Base-by-base conservation (phyloP, 2,888 invertebrate species). In the Pasiphila rectangulata region DNA sequence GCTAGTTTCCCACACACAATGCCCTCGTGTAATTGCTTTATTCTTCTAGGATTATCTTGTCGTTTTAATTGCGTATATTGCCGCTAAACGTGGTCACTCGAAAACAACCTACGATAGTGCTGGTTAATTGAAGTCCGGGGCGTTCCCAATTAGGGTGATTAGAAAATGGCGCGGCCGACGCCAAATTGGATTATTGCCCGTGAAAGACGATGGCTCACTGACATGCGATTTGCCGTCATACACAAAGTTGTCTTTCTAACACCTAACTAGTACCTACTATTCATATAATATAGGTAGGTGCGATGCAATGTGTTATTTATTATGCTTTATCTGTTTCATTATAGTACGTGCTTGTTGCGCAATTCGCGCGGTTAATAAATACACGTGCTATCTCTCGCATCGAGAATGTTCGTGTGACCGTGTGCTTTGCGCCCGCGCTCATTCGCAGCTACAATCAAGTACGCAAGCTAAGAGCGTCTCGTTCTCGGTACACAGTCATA, bases 381-480 rank as follows among this genome's bases (percentile, higher is more conserved):
- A 77, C 78, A 82, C 76, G 78, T 80, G 82, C 79, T 82, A 54
- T 56, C 83, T 83, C 78, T 76, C 64, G 53, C 61, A 81, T 85
- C 85, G 75, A 83, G 84, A 86, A 85, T 56, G 68, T 83, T 85
- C 83, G 59, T 37, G 60, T 63, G 69, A 58, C 71, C 75, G 76
- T 79, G 74, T 76, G 75, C 72, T 70, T 54, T 74, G 70, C 70
- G 72, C 66, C 60, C 67, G 70, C 73, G 67, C 59, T 54, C 56
- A 56, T 56, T 57, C 32, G 17, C 13, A 27, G 61, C 54, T 62
- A 61, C 52, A 51, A 51, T 51, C 57, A 53, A 59, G 48, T 19
- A 20, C 44, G 37, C 21, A 30, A 29, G 19, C 46, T 23, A 32
- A 29, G n/a, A 23, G 25, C 41, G 34, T 29, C 16, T 44, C 39